Evolutionary conservation across 2,113 vertebrate genomes (phyloP), one percentile per base, ranked within the genome.

Genomic region (Forbesichthys agassizii): DNA sequence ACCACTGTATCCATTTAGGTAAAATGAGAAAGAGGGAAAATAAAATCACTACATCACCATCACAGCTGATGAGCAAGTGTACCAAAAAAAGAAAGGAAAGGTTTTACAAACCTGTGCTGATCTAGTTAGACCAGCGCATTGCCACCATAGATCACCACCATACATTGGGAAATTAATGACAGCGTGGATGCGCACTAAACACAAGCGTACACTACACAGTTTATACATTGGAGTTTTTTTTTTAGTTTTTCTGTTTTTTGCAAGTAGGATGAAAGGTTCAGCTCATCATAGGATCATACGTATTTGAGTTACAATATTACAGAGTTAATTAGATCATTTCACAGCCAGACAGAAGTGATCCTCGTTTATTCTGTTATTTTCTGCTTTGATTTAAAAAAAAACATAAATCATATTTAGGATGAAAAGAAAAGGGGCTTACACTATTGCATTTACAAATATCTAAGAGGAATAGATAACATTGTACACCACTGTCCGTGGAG

Each of bases 271-370:
- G 88, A 88, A 87, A 88, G 79, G 87, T 86, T 87, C 72, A 89
- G 80, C 83, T 90, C 86, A 90, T 90, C 84, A 91, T 91, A 92
- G 83, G 84, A 88, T 88, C 92, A 91, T 90, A 92, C 88, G 90
- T 90, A 89, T 87, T 91, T 91, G 84, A 92, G 88, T 88, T 93
- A 92, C 92, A 93, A 90, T 90, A 91, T 88, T 91, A 93, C 90
- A 92, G 89, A 90, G 91, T 89, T 92, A 92, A 90, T 88, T 86
- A 91, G 87, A 92, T 92, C 88, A 91, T 92, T 91, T 93, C 88
- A 91, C 92, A 91, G 87, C 85, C 66, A 74, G 89, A 92, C 90
- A 89, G 74, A 74, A 64, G 65, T 59, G 69, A 64, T 47, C 74
- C 64, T 70, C 84, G 81, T 76, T 80, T 65, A 55, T 66, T 69